phyloP scores from a whole-genome alignment of 2,113 vertebrate species.

The Nanorana parkeri region DNA sequence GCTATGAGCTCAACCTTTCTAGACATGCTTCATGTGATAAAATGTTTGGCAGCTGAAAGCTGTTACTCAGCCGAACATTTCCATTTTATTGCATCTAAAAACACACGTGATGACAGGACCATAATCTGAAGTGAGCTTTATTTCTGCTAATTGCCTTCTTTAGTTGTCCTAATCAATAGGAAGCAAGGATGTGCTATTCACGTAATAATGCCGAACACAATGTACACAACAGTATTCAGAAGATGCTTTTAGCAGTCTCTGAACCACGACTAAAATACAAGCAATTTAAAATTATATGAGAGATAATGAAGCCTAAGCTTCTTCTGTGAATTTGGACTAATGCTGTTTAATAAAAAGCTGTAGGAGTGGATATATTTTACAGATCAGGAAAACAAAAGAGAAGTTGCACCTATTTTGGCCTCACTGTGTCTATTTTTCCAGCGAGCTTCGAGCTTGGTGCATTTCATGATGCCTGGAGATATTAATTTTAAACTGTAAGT shows the following conservation, averaged over 20 bases:
- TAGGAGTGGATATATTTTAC: background rate
- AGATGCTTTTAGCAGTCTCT: slow-evolving; percentile 26
- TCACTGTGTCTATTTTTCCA: background rate
- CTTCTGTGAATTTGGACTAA: slow-evolving; percentile 9
- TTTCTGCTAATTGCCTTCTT: slow-evolving; percentile 31
- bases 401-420: background rate
- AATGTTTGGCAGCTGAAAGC: background rate
- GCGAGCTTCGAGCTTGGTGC: background rate
- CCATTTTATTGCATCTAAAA: slow-evolving; percentile 8
- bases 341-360: slow-evolving; percentile 7
- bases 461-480: background rate
- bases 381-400: slow-evolving; percentile 1
- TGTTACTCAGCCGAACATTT: background rate
- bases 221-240: slow-evolving; percentile 9
- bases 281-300: slow-evolving; percentile 20
- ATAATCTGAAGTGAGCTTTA: slow-evolving; percentile 27
- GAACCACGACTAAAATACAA: background rate
- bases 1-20: background rate
- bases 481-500: background rate
- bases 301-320: slow-evolving; percentile 31
- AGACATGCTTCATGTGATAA: background rate
- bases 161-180: slow-evolving; percentile 40
- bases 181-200: slow-evolving; percentile 33
- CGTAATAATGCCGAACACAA: slow-evolving; percentile 4
- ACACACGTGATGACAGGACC: background rate